phyloP scores from a whole-genome alignment of 2,888 invertebrate genomes.

The Omphaloscelis lunosa region DNA sequence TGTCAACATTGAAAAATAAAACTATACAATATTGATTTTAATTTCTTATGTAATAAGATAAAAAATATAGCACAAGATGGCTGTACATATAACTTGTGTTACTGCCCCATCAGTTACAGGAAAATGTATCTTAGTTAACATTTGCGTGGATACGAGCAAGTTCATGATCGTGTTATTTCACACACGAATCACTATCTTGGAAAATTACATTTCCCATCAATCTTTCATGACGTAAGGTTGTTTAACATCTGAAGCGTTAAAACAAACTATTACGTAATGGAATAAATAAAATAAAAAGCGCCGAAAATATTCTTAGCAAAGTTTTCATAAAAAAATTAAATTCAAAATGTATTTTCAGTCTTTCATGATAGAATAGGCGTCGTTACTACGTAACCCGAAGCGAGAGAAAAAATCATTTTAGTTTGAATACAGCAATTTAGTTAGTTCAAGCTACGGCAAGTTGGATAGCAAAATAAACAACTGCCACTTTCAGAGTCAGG shows the following conservation, averaged over 20 bases:
- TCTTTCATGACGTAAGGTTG: conserved; percentile 18
- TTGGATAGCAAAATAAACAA: conserved; percentile 49
- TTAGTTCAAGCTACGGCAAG: conserved; percentile 32
- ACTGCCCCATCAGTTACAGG: background rate
- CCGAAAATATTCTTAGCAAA: conserved; percentile 8
- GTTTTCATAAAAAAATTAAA: conserved; percentile 24
- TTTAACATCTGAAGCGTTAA: conserved; percentile 11
- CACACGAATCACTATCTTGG: conserved; percentile 14
- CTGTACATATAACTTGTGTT: background rate
- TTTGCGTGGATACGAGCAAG: conserved; percentile 10
- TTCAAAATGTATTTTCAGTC: conserved; percentile 12
- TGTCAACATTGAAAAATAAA: too few species aligned
- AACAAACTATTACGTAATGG: conserved; percentile 17
- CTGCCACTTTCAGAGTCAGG: conserved; percentile 31
- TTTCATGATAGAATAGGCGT: conserved; percentile 22
- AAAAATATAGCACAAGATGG: background rate
- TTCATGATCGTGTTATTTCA: background rate
- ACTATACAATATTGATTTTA: background rate
- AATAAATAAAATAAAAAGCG: conserved; percentile 13
- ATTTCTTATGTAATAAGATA: background rate
- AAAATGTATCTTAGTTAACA: conserved; percentile 27
- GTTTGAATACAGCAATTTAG: conserved; percentile 40
- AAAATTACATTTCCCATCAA: conserved; percentile 41
- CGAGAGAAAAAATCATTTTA: conserved; percentile 14
- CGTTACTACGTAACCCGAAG: conserved; percentile 28